These are phyloP conservation scores for Chiloscyllium plagiosum DNA, from an alignment of 2,113 vertebrate species.

Conservation along the genomic window DNA sequence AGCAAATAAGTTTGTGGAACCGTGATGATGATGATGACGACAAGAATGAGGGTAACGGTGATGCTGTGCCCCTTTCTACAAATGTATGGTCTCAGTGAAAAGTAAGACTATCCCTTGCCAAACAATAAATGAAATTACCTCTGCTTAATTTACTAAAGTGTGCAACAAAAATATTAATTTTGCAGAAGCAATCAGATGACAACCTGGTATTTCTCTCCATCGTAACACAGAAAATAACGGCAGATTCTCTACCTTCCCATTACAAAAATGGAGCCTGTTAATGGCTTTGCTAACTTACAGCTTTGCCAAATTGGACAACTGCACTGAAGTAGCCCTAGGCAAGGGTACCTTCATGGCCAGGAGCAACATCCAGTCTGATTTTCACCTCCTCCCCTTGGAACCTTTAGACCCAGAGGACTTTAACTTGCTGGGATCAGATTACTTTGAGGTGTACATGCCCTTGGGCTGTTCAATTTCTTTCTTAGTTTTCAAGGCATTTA, in stretches of 20 bases:
- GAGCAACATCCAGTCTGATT: conserved; percentile 14
- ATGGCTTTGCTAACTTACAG: conserved; percentile 22
- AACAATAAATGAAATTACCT: neutral
- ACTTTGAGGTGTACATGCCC: conserved; percentile 32
- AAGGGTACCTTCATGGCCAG: conserved; percentile 34
- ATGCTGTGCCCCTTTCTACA: neutral
- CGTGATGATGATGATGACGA: too few species aligned
- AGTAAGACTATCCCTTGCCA: neutral
- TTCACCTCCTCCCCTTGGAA: conserved; percentile 17
- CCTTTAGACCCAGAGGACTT: conserved; percentile 18
- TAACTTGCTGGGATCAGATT: conserved; percentile 1
- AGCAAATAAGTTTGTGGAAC: neutral
- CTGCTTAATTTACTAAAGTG: neutral
- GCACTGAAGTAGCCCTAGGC: conserved; percentile 12
- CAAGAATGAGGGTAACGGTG: too few species aligned
- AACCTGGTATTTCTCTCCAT: neutral
- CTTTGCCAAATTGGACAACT: conserved; percentile 34
- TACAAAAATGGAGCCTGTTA: neutral
- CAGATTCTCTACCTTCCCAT: neutral
- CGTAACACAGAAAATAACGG: neutral
- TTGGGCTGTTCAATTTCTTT: conserved; percentile 31
- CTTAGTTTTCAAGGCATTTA: conserved; percentile 13
- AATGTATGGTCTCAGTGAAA: neutral
- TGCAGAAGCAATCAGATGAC: neutral
- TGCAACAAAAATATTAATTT: neutral